A percentile compares a stretch with the other conserved stretches of the same genome.
These are phyloP conservation scores for Ascidia mentula DNA, from an alignment of 23 tunicate genomes.

Conservation along the genomic window DNA sequence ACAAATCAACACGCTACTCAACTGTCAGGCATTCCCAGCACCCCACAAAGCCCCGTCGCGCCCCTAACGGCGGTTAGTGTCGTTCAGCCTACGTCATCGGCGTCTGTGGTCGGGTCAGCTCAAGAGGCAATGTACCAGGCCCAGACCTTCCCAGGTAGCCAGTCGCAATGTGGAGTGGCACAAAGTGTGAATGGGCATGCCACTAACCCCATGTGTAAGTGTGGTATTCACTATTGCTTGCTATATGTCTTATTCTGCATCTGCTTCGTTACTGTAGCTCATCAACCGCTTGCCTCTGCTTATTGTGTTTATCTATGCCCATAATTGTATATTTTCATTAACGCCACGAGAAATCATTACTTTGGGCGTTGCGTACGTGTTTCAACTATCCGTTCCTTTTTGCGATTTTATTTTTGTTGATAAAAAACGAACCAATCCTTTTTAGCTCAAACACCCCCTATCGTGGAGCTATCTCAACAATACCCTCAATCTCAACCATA, in stretches of 20 bases:
- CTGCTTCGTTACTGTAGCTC: not conserved
- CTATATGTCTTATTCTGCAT: not conserved
- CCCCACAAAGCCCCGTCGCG: slow-evolving; percentile 95
- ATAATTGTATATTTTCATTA: too few species aligned
- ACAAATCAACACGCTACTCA: slow-evolving; percentile 36
- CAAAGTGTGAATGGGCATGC: slow-evolving; percentile 15
- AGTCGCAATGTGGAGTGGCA: not conserved
- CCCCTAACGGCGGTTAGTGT: slow-evolving; percentile 43
- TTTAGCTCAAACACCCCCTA: slow-evolving; percentile 79
- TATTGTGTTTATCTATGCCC: too few species aligned
- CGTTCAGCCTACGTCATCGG: slow-evolving; percentile 54
- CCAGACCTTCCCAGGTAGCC: slow-evolving; percentile 54
- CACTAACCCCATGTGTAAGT: slow-evolving; percentile 26
- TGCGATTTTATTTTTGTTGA: too few species aligned
- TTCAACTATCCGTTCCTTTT: too few species aligned
- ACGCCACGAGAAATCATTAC: too few species aligned
- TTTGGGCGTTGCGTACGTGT: too few species aligned
- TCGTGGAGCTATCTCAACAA: slow-evolving; percentile 60
- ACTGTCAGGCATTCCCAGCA: slow-evolving; percentile 64
- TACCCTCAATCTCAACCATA: slow-evolving; percentile 68
- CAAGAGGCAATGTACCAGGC: slow-evolving; percentile 50
- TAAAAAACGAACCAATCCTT: not conserved
- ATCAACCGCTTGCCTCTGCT: too few species aligned
- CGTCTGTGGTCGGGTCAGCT: slow-evolving; percentile 33
- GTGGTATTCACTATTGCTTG: not conserved